Evolutionary conservation across 2,113 vertebrate genomes (phyloP).

Genomic region (Poecile atricapillus): DNA sequence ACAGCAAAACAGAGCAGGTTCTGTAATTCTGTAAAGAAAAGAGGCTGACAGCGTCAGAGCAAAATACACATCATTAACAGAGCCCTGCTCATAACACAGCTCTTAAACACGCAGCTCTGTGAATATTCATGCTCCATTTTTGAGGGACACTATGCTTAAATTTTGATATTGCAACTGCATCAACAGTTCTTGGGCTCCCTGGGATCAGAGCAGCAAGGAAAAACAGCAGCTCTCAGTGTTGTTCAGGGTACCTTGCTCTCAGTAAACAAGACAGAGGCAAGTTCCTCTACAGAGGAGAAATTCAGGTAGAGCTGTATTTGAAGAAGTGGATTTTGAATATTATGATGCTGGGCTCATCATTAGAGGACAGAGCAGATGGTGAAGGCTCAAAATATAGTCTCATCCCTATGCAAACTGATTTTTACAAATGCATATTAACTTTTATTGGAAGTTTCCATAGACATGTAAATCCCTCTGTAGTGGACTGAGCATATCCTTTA

Average conservation of each 20-base stretch:
- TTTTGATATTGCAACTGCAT: neutral
- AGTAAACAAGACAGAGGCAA: neutral
- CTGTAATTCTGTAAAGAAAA: slow-evolving; percentile 12
- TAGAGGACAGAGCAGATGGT: slow-evolving; percentile 43
- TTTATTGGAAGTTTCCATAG: slow-evolving; percentile 1
- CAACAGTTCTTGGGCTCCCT: neutral
- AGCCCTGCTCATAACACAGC: neutral
- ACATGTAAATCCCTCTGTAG: neutral
- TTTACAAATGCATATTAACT: slow-evolving; percentile 6
- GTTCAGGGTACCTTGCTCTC: neutral
- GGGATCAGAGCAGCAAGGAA: neutral
- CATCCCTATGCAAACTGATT: neutral
- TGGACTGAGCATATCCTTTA: neutral
- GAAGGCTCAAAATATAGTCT: neutral
- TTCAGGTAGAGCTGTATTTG: neutral
- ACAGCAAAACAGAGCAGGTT: neutral
- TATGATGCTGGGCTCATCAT: neutral
- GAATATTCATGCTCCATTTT: neutral
- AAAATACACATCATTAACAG: neutral
- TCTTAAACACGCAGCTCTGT: neutral
- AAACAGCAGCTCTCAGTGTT: neutral
- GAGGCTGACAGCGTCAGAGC: neutral
- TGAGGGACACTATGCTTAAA: neutral
- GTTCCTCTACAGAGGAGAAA: neutral
- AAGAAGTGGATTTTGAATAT: neutral